Base-by-base conservation (phyloP, 2,113 vertebrate species). In the Gasterosteus nipponicus region DNA sequence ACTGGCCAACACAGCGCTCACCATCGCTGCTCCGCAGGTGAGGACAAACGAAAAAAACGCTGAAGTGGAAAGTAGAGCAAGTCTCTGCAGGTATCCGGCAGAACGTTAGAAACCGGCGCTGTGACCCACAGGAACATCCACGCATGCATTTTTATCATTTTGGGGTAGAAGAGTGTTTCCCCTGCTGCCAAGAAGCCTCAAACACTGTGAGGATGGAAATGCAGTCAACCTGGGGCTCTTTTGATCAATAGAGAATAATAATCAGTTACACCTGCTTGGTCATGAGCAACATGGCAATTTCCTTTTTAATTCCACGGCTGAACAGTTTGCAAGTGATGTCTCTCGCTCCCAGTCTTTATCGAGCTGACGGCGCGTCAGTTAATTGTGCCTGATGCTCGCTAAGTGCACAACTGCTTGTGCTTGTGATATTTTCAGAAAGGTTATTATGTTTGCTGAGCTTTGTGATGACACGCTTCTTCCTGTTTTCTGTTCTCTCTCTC, bases 21-120 rank as follows among this genome's bases (percentile, higher is more conserved):
- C 41, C 33, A 94, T 98, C 35, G 80, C 94, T 0, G 90, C 97
- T n/a, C 97, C 96, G 74, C 97, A 98, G 96, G 98, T 99, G 89
- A 93, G n/a, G n/a, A 57, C 57, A n/a, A 11, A 1, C 2, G 26
- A 47, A 26, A 18, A 9, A 41, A 60, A 15, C 33, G 12, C 8
- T 19, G 2, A 73, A 19, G 47, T 29, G 53, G 39, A 65, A 79
- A 82, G 60, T 73, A 22, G 56, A 75, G 49, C 69, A 39, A 35
- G 42, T 3, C 72, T 63, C 75, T 47, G 38, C 53, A 64, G 66
- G 57, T 41, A 31, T 22, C 41, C 15, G 42, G 26, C 64, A 26
- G 22, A 38, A 19, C 39, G 22, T 41, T 6, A 33, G 14, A 59
- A 68, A 49, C 38, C 10, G 22, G 5, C 38, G 10, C 46, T 61